These are phyloP conservation scores for Epinotia bilunana DNA, from an alignment of 2,888 invertebrate species.

Conservation along the genomic window DNA sequence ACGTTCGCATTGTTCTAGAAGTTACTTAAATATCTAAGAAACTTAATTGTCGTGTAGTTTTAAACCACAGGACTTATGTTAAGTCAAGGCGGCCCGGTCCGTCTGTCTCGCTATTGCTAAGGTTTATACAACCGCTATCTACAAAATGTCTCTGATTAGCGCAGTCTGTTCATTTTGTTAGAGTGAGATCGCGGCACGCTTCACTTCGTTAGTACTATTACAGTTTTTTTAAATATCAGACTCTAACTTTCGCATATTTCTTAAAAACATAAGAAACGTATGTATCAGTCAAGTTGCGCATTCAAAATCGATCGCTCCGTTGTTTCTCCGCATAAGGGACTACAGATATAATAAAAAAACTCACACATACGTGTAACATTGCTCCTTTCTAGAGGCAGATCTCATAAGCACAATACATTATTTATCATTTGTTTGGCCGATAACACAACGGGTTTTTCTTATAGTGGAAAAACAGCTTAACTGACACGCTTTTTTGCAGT, in stretches of 20 bases:
- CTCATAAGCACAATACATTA: constrained; percentile 40
- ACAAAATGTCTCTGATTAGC: background rate
- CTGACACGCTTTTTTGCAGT: background rate
- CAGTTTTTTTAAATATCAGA: too few species aligned
- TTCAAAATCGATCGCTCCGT: constrained; percentile 11
- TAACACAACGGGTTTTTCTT: constrained; percentile 11
- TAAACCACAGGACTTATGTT: too few species aligned
- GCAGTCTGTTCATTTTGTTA: background rate
- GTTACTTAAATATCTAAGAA: background rate
- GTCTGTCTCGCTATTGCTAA: too few species aligned
- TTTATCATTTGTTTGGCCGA: constrained; percentile 41
- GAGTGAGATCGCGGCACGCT: background rate
- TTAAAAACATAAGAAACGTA: background rate
- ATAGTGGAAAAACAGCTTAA: constrained; percentile 2
- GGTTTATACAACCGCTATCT: too few species aligned
- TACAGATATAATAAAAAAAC: background rate
- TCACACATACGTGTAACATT: constrained; percentile 2
- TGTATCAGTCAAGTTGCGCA: background rate
- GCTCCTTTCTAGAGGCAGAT: background rate
- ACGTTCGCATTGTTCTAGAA: background rate
- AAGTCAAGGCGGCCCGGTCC: too few species aligned
- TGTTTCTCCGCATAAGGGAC: constrained; percentile 13
- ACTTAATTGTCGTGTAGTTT: too few species aligned
- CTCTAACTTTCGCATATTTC: background rate
- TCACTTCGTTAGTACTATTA: background rate